Evolutionary conservation across 2,888 invertebrate genomes (phyloP), one percentile per base, ranked within the genome.

Genomic region (Aradus depressus): DNA sequence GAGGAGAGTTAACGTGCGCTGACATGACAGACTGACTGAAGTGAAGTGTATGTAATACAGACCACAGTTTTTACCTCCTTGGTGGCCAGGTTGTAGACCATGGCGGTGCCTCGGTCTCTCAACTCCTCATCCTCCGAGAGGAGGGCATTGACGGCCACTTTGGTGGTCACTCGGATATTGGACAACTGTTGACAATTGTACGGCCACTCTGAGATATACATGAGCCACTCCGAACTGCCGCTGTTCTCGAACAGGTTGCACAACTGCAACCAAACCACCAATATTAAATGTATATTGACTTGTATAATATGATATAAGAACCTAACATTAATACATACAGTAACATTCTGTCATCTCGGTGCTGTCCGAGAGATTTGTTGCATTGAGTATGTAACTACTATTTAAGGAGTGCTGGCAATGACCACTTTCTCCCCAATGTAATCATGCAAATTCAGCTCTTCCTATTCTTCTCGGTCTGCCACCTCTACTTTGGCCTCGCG

Each of bases 61-160:
- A 90, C 90, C 86, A 91, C 90, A 69, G 90, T 87, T 79, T 90
- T 91, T 76, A 91, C 90, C 83, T 92, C 91, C 82, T 90, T 91
- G 76, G 86, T 83, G 67, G 89, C 88, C 63, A 92, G 74, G 72
- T 92, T 92, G 73, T 89, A 83, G 62, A 92, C 78, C 59, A 92
- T 82, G 61, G 89, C 88, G 1, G 87, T 79, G 57, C 92, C 92
- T 58, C 80, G 72, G 59, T 87, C 84, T 65, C 86, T 85, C 61
- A 91, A 71, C 59, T 74, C 76, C 14, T 74, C 68, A 51, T 78
- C 77, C 54, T 82, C 81, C 18, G 84, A 79, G 32, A 92, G 75
- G 59, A 87, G 69, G 56, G 84, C 80, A 70, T 91, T 89, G 37
- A 91, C 91, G 38, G 86, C 85, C 55, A 89, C 86, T 74, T 91